A percentile compares a stretch with the other conserved stretches of the same genome.
These are phyloP conservation scores for Ectobius pallidus DNA, from an alignment of 2,888 invertebrate species.

Conservation along the genomic window DNA sequence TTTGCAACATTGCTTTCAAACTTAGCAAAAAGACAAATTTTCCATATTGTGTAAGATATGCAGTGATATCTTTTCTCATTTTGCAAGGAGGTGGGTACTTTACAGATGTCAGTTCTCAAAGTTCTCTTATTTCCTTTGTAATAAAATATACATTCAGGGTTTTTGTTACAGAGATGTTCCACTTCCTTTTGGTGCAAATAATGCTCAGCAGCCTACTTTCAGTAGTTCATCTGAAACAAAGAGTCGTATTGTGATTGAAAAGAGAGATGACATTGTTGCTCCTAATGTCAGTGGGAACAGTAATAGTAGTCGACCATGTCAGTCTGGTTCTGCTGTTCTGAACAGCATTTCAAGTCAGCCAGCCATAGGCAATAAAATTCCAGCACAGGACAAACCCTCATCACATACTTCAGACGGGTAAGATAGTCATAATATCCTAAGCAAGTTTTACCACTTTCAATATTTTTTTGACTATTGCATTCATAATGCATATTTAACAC, in stretches of 20 bases:
- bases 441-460: no score
- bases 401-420: conserved; percentile 22
- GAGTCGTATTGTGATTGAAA: conserved; percentile 81
- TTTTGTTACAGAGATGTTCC: conserved; percentile 41
- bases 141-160: no score
- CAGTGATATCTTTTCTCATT: no score
- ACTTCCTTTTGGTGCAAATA: conserved; percentile 37
- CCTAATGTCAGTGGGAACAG: conserved; percentile 55
- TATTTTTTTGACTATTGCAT: neutral
- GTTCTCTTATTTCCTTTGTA: no score
- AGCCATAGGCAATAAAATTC: neutral
- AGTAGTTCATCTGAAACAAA: conserved; percentile 78
- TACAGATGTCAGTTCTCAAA: no score
- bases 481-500: neutral
- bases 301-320: conserved; percentile 5
- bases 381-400: neutral
- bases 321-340: neutral
- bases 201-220: conserved; percentile 58
- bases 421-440: no score
- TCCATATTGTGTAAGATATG: no score
- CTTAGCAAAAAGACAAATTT: no score
- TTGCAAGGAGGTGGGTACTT: no score
- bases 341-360: conserved; percentile 8
- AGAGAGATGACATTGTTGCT: conserved; percentile 67
- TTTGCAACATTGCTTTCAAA: no score